Percentiles rank a stretch among this genome's conserved stretches.
phyloP scores from a whole-genome alignment of 2,113 vertebrate species.

The Mystacornis crossleyi region DNA sequence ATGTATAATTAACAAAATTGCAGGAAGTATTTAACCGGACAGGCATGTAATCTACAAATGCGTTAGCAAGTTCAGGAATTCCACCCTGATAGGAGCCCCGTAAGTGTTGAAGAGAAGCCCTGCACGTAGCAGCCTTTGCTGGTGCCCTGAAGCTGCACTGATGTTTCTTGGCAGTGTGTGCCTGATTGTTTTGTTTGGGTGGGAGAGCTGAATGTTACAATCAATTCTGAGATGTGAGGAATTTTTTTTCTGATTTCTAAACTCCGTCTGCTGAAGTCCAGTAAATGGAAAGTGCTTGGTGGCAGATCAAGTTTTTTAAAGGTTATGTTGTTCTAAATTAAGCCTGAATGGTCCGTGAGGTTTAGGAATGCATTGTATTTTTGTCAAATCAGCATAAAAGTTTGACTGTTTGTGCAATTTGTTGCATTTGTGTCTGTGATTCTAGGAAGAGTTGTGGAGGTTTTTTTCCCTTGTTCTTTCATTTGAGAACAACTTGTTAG shows the following conservation, averaged over 20 bases:
- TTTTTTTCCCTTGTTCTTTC: too few relatives aligned
- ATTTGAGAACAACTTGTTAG: background rate
- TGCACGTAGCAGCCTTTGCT: background rate
- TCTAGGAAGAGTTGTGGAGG: background rate
- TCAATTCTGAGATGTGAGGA: background rate
- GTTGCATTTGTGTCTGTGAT: background rate
- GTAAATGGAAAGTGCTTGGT: background rate
- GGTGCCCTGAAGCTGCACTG: background rate
- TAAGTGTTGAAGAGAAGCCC: background rate
- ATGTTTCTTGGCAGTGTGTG: background rate
- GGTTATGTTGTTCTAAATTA: background rate
- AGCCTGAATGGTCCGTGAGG: background rate
- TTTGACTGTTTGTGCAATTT: background rate
- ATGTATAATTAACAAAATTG: constrained; percentile 1
- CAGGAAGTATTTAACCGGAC: constrained; percentile 22
- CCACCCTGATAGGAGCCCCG: background rate
- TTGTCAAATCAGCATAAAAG: background rate
- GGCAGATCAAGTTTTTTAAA: background rate
- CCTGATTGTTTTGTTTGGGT: background rate
- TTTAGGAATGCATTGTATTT: background rate
- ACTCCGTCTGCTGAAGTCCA: background rate
- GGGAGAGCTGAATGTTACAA: background rate
- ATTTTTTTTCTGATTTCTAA: background rate
- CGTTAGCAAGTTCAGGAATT: background rate
- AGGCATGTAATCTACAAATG: background rate